Base-by-base conservation (phyloP, 2,888 invertebrate species). In the Leptopilina drosophilae region DNA sequence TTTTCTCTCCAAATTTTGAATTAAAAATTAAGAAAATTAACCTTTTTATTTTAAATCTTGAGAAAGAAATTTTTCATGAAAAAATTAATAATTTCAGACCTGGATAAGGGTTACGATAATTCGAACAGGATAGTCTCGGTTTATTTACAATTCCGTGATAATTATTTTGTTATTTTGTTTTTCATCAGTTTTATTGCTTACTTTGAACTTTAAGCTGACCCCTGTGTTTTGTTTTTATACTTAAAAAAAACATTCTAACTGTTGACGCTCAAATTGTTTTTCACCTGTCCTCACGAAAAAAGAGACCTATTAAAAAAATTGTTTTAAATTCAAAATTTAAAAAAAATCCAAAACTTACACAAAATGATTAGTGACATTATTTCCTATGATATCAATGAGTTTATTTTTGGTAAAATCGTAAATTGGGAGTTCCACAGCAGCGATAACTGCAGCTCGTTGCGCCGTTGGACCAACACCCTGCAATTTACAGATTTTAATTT, bases 391-490 rank as follows among this genome's bases (percentile, higher is more conserved):
- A 20, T 92, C 93, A 90, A 94, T 93, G 81, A 98, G 93, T 84
- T 94, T 94, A 86, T 95, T 94, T 93, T 98, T 98, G 92, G 95
- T 95, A 86, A 96, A 95, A 93, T 98, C 98, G 93, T 98, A 98
- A 66, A 96, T 97, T 62, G 98, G 98, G 89, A 98, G 93, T 93
- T 98, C 98, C 67, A 98, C 98, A 14, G 97, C 98, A 64, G 98
- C 98, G 89, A 98, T 97, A 64, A 98, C 94, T 12, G 97, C 98
- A 56, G 98, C 98, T 89, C 98, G 94, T 93, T 98, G 98, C 76
- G 97, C 96, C 77, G 98, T 98, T 15, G 98, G 97, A 40, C 96
- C 96, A 81, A 98, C 98, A 83, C 98, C 98, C 95, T 97, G 66
- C 59, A 75, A 79, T 69, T 77, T n/a, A 42, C 62, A 77, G 64